Conservation (phyloP, 2,113 vertebrate species). For the Gavia stellata region DNA sequence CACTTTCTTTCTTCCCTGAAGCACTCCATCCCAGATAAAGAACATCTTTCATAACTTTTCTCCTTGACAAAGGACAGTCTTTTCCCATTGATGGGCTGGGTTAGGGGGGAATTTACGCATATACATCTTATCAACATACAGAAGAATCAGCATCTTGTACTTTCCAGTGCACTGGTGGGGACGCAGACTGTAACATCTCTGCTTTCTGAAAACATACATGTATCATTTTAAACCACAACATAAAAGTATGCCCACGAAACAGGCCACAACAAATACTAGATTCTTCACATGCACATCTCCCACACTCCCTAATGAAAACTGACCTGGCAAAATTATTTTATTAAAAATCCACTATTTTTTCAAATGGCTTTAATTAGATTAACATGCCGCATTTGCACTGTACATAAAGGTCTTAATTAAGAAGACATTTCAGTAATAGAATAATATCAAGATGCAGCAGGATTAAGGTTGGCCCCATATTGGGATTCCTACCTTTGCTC, state of each 20-base stretch:
- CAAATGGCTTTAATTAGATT: not conserved
- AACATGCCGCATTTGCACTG: not conserved
- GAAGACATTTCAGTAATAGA: not conserved
- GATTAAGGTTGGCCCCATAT: not conserved
- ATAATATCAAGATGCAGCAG: not conserved
- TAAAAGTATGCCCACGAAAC: not conserved
- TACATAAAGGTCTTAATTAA: not conserved
- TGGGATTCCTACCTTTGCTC: not conserved
- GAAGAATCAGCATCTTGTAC: not conserved
- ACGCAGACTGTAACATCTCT: not conserved
- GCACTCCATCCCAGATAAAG: conserved; percentile 37
- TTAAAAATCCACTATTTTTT: not conserved
- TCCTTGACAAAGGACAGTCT: conserved; percentile 39
- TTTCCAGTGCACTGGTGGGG: not conserved
- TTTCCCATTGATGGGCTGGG: not conserved
- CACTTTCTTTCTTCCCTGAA: conserved; percentile 36
- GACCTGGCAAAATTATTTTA: not conserved
- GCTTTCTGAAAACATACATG: not conserved
- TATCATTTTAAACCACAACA: not conserved
- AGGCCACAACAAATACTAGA: not conserved
- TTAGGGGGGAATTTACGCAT: not conserved
- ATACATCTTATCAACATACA: not conserved
- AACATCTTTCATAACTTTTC: conserved; percentile 55
- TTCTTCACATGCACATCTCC: not conserved
- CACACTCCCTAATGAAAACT: conserved; percentile 5